These are phyloP conservation scores for Drosophila tsacasi DNA, from an alignment of 1,140 invertebrate genomes.

Conservation along the genomic window DNA sequence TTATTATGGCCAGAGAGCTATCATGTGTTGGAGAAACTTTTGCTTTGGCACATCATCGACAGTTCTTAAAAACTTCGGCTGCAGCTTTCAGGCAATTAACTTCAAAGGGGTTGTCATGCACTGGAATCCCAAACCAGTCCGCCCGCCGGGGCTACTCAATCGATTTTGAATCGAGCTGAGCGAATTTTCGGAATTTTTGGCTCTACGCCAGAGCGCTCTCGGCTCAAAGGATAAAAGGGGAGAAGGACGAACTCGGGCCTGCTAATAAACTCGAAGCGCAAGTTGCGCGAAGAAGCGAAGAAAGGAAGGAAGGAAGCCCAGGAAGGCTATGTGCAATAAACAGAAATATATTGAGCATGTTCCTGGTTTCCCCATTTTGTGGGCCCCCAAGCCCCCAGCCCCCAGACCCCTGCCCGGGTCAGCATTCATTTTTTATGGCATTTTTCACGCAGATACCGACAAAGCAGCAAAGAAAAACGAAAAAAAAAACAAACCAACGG, in stretches of 20 bases:
- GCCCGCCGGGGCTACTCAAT: conserved; percentile 32
- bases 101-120: conserved; percentile 42
- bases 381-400: no score
- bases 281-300: conserved; percentile 23
- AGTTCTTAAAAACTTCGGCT: conserved; percentile 40
- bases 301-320: conserved; percentile 4
- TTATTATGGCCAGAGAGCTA: conserved; percentile 27
- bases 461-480: neutral
- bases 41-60: conserved; percentile 45
- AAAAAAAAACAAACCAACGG: conserved; percentile 25
- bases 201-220: conserved; percentile 24
- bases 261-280: conserved; percentile 67
- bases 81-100: conserved; percentile 54
- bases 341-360: conserved; percentile 22
- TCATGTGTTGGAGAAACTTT: conserved; percentile 40
- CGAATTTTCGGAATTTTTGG: conserved; percentile 50
- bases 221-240: conserved; percentile 15
- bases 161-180: conserved; percentile 51
- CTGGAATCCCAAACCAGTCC: neutral
- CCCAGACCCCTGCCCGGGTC: conserved; percentile 54
- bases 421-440: conserved; percentile 73
- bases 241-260: conserved; percentile 2
- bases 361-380: conserved; percentile 3
- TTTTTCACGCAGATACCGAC: conserved; percentile 73
- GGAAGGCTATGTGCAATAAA: conserved; percentile 50